Percentiles rank a stretch among this genome's conserved stretches.
phyloP scores from a whole-genome alignment of 2,113 vertebrate species.

The Geococcyx californianus region DNA sequence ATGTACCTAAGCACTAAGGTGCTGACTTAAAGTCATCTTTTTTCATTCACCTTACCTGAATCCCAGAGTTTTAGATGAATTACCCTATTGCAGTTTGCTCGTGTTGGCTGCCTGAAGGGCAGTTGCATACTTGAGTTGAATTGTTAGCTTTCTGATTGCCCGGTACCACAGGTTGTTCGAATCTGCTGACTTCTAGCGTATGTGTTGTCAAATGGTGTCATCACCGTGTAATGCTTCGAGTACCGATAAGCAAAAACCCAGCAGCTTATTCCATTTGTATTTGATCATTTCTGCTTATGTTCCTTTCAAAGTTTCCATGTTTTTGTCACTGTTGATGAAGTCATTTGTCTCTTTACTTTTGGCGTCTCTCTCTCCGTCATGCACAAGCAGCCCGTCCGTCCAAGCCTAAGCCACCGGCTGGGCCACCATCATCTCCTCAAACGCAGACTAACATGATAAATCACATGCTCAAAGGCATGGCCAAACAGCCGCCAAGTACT shows the following conservation, averaged over 20 bases:
- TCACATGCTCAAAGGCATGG: conserved; percentile 83
- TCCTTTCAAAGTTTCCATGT: conserved; percentile 73
- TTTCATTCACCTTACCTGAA: conserved; percentile 33
- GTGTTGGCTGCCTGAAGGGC: conserved; percentile 6
- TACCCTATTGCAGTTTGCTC: conserved; percentile 2
- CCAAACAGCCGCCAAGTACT: conserved; percentile 82
- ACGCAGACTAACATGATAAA: conserved; percentile 78
- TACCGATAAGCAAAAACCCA: conserved; percentile 26
- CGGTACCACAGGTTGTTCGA: not conserved
- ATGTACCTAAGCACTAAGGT: conserved; percentile 19
- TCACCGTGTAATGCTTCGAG: conserved; percentile 15
- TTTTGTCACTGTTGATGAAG: conserved; percentile 76
- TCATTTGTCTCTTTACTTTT: conserved; percentile 81
- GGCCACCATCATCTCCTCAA: conserved; percentile 79
- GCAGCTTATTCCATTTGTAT: conserved; percentile 62
- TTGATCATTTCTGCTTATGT: conserved; percentile 70
- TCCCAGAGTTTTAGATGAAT: conserved; percentile 22
- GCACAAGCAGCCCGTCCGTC: conserved; percentile 77
- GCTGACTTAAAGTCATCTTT: not conserved
- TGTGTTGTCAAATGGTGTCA: conserved; percentile 56
- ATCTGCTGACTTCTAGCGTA: conserved; percentile 36
- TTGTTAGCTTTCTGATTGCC: conserved; percentile 63
- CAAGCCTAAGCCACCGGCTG: conserved; percentile 73
- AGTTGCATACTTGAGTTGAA: not conserved
- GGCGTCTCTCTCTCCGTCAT: conserved; percentile 74